Evolutionary conservation across 2,113 vertebrate genomes (phyloP).

Genomic region (Phoenicopterus ruber): DNA sequence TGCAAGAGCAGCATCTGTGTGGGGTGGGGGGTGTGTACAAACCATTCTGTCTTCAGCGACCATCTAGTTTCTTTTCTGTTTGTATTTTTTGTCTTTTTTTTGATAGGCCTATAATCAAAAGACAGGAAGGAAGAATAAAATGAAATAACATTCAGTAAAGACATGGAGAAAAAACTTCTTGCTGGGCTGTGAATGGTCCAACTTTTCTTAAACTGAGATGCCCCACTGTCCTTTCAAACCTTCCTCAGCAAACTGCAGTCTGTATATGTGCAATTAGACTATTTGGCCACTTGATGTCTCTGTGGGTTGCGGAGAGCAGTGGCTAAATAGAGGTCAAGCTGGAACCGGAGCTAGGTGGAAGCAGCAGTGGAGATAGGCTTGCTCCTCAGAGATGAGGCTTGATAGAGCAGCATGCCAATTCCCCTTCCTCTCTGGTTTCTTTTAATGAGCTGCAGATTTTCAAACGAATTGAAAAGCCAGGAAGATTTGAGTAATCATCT

Average conservation of each 20-base stretch:
- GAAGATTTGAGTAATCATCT: not conserved
- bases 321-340: not conserved
- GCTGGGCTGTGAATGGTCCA: not conserved
- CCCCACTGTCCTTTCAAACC: not conserved
- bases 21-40: accelerated
- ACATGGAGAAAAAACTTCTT: not conserved
- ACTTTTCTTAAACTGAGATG: not conserved
- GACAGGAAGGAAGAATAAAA: not conserved
- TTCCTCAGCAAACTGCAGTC: not conserved
- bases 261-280: not conserved
- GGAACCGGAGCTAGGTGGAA: not conserved
- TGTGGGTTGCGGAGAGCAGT: not conserved
- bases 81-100: not conserved
- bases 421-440: not conserved
- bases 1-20: not conserved
- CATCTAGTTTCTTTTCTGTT: not conserved
- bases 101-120: not conserved
- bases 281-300: constrained; percentile 43
- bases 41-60: not conserved
- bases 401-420: not conserved
- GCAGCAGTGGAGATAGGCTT: not conserved
- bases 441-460: not conserved
- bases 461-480: not conserved
- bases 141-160: not conserved
- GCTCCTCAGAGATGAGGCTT: not conserved